Evolutionary conservation across 1,140 invertebrate species (phyloP), one percentile per base, ranked within the genome.

Genomic region (Thaumatotibia leucotreta): DNA sequence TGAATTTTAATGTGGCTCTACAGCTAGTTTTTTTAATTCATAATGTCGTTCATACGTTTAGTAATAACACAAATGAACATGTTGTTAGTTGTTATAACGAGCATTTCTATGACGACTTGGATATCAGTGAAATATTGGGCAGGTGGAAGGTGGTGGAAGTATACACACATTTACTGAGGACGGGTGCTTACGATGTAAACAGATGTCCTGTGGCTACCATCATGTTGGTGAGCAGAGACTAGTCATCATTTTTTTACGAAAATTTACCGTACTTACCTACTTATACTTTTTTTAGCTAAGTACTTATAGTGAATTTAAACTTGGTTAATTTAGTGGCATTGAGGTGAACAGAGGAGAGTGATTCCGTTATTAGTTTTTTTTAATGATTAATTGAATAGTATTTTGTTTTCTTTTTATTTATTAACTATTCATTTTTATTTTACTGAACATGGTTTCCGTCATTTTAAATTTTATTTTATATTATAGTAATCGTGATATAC

Each of bases 81-180:
- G 52, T 58, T 45, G 52, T 82, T 24, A 65, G 61, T 9, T 88
- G 87, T 71, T 63, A 63, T 35, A 67, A 54, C 33, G 76, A 80
- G 24, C 76, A 86, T 50, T 67, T 76, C 23, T 82, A 85, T 50
- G 79, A 88, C 62, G 67, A 78, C 39, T 54, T 88, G 70, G 81
- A 88, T 54, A 70, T 88, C 8, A 77, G 73, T 27, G 54, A 70
- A 2, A 68, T 88, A 14, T 50, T 72, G 22, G 86, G 86, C 11
- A 81, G 77, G 70, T 89, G 87, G 87, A 71, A 74, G 29, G 81
- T 69, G n/a, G 66, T 80, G 17, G 83, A 86, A 64, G 61, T 89
- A 9, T 89, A 88, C 65, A 75, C 76, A 72, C 87, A 89, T 67
- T 67, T 85, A 54, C 79, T 67, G 20, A 80, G 75, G 11, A 84